A percentile compares a stretch with the other conserved stretches of the same genome.
Conservation (phyloP, 30 jellyfish, hydroid and myxozoan genomes). For the Pelagia noctiluca region DNA sequence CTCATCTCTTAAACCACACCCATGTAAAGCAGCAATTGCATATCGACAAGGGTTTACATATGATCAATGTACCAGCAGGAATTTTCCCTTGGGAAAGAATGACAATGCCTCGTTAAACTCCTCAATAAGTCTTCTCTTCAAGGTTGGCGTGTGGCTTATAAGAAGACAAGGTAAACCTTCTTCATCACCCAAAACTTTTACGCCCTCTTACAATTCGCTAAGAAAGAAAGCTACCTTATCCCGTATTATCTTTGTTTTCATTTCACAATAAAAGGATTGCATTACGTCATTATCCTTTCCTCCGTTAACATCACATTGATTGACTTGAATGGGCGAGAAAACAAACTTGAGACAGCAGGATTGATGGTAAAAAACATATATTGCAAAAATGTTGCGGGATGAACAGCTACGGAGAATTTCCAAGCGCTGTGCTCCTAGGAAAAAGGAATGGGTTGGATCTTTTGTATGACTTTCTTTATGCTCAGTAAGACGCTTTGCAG, state of each 20-base stretch:
- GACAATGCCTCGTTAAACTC: constrained; percentile 13
- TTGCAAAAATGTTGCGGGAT: constrained; percentile 52
- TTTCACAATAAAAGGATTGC: neutral
- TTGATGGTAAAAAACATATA: constrained; percentile 37
- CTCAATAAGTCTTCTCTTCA: constrained; percentile 8
- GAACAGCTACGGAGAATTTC: constrained; percentile 18
- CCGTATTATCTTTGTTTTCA: constrained; percentile 3
- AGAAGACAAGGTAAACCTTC: constrained; percentile 14
- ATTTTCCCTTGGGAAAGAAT: constrained; percentile 44
- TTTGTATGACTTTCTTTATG: neutral
- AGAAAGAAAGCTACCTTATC: constrained; percentile 36
- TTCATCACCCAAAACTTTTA: constrained; percentile 28
- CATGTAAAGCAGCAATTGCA: constrained; percentile 50
- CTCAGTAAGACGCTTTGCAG: constrained; percentile 30
- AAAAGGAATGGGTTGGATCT: constrained; percentile 3
- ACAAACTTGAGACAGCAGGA: constrained; percentile 43
- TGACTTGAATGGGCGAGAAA: neutral
- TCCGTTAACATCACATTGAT: neutral
- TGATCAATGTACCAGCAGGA: constrained; percentile 33
- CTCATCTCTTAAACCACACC: constrained; percentile 55
- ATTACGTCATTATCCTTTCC: too few species aligned
- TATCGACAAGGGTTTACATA: constrained; percentile 40
- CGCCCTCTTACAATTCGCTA: constrained; percentile 1
- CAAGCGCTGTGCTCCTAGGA: constrained; percentile 30
- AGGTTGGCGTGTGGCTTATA: constrained; percentile 10